phyloP scores from a whole-genome alignment of 1,140 invertebrate genomes.

The Ladona fulva region DNA sequence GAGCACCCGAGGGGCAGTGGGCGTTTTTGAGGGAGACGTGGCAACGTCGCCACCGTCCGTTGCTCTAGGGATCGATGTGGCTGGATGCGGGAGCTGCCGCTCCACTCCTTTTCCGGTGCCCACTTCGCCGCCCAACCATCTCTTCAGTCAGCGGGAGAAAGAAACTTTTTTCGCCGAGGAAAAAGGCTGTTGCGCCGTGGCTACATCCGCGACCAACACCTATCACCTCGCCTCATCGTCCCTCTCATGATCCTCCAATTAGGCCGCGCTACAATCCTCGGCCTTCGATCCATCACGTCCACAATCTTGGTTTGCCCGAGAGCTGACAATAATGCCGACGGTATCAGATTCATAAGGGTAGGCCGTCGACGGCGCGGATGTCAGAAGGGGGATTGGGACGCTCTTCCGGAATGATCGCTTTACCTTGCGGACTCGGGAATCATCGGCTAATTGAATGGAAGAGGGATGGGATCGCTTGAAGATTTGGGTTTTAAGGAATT shows the following conservation, averaged over 20 bases:
- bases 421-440: no score
- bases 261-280: neutral
- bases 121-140: neutral
- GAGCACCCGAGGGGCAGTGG: neutral
- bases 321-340: neutral
- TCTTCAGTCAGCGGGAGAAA: neutral
- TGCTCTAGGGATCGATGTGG: slow-evolving; percentile 2
- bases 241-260: neutral
- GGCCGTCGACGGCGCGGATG: neutral
- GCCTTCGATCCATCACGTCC: neutral
- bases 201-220: neutral
- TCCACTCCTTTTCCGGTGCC: neutral
- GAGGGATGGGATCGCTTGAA: no score
- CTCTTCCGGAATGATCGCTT: no score
- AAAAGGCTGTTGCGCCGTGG: neutral
- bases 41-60: neutral
- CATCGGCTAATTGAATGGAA: no score
- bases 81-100: neutral
- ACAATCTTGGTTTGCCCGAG: neutral
- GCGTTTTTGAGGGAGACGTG: neutral
- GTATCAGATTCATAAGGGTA: neutral
- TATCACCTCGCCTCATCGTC: neutral
- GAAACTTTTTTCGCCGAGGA: neutral
- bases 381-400: neutral
- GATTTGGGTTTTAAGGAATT: no score